A percentile compares a stretch with the other conserved stretches of the same genome.
Evolutionary conservation across 2,888 invertebrate species (phyloP).

Genomic region (Lamellibrachia satsuma): DNA sequence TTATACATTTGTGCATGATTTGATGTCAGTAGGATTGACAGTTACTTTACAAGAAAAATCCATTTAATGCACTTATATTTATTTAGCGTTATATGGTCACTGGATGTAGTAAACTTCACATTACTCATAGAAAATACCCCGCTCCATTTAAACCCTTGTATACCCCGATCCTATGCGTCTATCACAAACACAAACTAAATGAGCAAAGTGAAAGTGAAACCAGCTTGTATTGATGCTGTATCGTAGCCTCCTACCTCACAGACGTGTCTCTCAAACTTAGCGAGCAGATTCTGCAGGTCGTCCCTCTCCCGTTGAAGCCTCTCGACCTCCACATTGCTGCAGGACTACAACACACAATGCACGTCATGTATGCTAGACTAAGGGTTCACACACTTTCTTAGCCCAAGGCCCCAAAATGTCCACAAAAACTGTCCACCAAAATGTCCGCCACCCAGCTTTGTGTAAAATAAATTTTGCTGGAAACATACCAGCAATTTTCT

Average conservation of each 20-base stretch:
- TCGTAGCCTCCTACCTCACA: conserved; percentile 56
- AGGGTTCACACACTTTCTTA: not conserved
- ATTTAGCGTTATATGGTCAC: not conserved
- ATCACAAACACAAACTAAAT: not conserved
- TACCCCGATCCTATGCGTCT: no score
- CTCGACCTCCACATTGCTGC: conserved; percentile 47
- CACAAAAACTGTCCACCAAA: no score
- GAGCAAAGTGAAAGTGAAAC: not conserved
- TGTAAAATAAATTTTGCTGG: no score
- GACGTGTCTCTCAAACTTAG: conserved; percentile 66
- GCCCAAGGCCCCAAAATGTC: not conserved
- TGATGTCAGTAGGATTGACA: no score
- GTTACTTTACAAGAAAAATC: no score
- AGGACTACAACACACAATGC: not conserved
- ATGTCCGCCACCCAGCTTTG: no score
- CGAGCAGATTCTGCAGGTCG: conserved; percentile 63
- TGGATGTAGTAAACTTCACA: not conserved
- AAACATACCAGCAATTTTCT: no score
- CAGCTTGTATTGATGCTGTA: not conserved
- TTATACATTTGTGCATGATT: no score
- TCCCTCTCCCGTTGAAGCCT: conserved; percentile 61
- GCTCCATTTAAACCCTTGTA: no score
- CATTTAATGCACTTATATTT: no score
- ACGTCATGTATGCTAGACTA: not conserved
- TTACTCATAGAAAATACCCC: no score